Conservation (phyloP, 2,797 vertebrate species). For the Poecilia picta region DNA sequence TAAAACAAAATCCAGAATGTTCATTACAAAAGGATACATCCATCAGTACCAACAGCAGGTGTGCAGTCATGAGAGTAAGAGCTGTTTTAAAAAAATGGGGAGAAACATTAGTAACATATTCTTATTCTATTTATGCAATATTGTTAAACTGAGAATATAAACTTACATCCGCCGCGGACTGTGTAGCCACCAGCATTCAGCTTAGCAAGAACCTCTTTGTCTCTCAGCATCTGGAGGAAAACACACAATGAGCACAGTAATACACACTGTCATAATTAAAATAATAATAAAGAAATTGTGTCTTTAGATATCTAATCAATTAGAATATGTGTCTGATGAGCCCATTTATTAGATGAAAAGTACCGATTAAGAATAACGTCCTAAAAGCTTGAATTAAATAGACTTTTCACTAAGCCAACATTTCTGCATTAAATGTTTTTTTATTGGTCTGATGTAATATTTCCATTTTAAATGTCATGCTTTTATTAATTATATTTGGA, state of each 20-base stretch:
- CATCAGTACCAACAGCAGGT: slow-evolving; percentile 53
- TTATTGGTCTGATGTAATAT: neutral
- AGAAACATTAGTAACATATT: neutral
- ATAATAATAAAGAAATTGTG: neutral
- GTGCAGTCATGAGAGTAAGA: slow-evolving; percentile 59
- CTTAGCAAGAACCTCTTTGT: slow-evolving; percentile 46
- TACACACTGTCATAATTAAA: neutral
- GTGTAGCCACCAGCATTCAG: slow-evolving; percentile 62
- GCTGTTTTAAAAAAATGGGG: slow-evolving; percentile 32
- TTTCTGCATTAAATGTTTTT: neutral
- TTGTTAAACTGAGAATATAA: neutral
- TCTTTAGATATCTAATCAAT: neutral
- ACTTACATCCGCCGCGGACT: slow-evolving; percentile 63
- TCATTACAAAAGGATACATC: slow-evolving; percentile 64
- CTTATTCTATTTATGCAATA: neutral
- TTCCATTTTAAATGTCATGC: neutral
- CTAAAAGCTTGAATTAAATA: neutral
- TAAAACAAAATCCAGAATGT: neutral
- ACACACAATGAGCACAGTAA: neutral
- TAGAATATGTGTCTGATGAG: neutral
- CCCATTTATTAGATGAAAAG: no score
- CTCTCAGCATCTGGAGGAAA: slow-evolving; percentile 43
- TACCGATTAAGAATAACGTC: no score
- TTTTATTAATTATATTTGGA: neutral
- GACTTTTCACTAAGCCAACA: neutral